Evolutionary conservation across 2,113 vertebrate genomes (phyloP).

Genomic region (Micromys minutus): DNA sequence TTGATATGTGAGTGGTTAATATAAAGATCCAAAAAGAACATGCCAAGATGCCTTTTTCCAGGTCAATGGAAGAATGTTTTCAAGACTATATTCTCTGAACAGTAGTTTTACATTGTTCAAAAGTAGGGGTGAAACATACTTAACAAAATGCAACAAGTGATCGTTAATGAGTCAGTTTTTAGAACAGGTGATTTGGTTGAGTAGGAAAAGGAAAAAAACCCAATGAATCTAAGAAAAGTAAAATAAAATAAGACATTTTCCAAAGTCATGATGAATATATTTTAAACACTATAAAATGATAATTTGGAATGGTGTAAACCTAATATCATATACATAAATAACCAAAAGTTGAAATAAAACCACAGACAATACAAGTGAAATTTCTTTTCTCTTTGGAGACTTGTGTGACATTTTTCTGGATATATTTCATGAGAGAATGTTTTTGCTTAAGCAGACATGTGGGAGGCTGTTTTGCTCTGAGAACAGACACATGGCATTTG

Average conservation of each 20-base stretch:
- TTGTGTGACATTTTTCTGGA: too few relatives aligned
- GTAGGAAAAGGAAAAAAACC: background rate
- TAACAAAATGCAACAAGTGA: background rate
- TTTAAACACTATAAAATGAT: background rate
- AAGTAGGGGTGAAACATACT: background rate
- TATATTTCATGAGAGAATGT: too few relatives aligned
- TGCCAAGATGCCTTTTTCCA: background rate
- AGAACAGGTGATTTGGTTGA: background rate
- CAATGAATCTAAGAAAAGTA: background rate
- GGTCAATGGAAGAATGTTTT: background rate
- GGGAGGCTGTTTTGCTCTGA: too few relatives aligned
- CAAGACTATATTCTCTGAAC: background rate
- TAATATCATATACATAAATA: background rate
- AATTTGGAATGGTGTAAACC: background rate
- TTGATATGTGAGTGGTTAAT: background rate
- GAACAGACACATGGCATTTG: too few relatives aligned
- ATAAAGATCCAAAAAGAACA: background rate
- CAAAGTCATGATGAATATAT: background rate
- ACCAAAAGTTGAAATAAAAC: background rate
- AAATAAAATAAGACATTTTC: background rate
- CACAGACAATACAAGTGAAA: too few relatives aligned
- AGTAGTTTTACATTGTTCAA: background rate
- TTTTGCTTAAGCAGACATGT: too few relatives aligned
- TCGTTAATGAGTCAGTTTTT: background rate
- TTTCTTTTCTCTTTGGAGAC: too few relatives aligned